Evolutionary conservation across 2,797 vertebrate genomes (phyloP).

Genomic region (Menidia menidia): DNA sequence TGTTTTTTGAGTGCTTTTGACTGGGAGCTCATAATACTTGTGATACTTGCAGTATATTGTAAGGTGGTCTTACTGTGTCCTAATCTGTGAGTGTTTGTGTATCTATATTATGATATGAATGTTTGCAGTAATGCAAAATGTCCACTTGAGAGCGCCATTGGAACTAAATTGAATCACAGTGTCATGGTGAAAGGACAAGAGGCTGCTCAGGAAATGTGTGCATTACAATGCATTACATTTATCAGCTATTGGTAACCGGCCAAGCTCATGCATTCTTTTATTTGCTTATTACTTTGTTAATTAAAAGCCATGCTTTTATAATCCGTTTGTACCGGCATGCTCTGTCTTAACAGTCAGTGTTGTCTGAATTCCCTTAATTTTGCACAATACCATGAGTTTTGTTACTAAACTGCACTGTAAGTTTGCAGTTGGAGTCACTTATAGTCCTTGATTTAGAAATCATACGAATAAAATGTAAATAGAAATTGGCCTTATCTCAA

Average conservation of each 20-base stretch:
- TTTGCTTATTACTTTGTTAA: too few species aligned
- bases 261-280: neutral
- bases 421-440: neutral
- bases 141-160: conserved; percentile 65
- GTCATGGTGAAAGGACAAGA: neutral
- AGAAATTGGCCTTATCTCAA: neutral
- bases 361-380: neutral
- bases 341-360: neutral
- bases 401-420: too few species aligned
- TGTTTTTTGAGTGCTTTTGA: too few species aligned
- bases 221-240: neutral
- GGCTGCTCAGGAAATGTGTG: neutral
- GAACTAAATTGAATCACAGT: conserved; percentile 15
- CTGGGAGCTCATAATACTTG: too few species aligned
- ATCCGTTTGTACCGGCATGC: too few species aligned
- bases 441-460: neutral
- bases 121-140: conserved; percentile 28
- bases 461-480: too few species aligned
- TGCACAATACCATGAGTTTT: neutral
- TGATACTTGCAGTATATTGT: too few species aligned
- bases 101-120: neutral
- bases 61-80: too few species aligned
- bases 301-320: too few species aligned
- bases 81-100: neutral
- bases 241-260: too few species aligned